phyloP scores from a whole-genome alignment of 2,113 vertebrate genomes.

The Cacatua alba region DNA sequence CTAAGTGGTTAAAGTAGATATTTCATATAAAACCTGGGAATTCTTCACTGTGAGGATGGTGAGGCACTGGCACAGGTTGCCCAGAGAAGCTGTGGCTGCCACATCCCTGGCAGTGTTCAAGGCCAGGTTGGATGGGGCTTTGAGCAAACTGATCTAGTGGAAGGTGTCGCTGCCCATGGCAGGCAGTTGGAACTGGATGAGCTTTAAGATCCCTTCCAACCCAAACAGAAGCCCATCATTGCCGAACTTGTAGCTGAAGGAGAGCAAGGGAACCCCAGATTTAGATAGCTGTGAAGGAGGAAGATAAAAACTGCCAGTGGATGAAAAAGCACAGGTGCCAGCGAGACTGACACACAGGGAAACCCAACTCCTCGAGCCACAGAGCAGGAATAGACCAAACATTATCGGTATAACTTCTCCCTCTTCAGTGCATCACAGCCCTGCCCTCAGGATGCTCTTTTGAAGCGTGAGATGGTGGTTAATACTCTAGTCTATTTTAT shows the following conservation, averaged over 20 bases:
- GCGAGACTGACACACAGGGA: neutral
- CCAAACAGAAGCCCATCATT: neutral
- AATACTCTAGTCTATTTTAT: neutral
- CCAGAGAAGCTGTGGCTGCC: neutral
- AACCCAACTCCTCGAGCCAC: neutral
- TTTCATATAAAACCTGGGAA: neutral
- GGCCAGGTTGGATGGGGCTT: neutral
- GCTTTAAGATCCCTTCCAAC: neutral
- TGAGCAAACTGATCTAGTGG: neutral
- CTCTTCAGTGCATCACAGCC: neutral
- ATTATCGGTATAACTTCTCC: neutral
- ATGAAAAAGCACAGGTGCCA: slow-evolving; percentile 15
- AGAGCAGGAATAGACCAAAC: slow-evolving; percentile 14
- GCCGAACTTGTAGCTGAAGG: neutral
- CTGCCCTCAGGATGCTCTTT: neutral
- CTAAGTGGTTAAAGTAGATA: neutral
- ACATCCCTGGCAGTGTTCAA: neutral
- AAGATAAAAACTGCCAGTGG: neutral
- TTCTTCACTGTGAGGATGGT: neutral
- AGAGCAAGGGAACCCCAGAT: neutral
- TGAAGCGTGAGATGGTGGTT: neutral
- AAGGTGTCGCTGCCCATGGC: neutral
- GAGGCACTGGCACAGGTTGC: neutral
- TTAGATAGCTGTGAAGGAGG: neutral
- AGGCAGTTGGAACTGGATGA: neutral